A percentile compares a stretch with the other conserved stretches of the same genome.
phyloP scores from a whole-genome alignment of 2,113 vertebrate species.

The Castor canadensis region DNA sequence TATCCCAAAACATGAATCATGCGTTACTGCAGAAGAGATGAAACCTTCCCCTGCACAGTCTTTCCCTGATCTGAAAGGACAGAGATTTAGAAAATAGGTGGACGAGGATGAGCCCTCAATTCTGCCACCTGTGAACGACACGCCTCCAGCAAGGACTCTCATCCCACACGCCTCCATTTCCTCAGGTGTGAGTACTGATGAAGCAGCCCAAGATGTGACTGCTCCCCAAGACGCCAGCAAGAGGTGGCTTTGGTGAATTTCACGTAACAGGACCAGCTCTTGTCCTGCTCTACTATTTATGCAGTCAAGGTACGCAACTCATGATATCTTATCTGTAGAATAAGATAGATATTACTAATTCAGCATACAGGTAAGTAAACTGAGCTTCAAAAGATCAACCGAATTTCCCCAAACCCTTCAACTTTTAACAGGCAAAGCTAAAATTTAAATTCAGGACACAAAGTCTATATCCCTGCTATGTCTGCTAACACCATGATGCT shows the following conservation, averaged over 20 bases:
- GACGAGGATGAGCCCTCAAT: fast-evolving
- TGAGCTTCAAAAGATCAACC: not conserved
- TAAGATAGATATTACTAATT: not conserved
- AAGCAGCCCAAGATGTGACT: too few species aligned
- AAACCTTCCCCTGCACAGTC: fast-evolving
- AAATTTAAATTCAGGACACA: not conserved
- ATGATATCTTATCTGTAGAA: not conserved
- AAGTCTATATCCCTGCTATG: not conserved
- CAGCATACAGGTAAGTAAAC: not conserved
- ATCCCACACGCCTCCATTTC: fast-evolving
- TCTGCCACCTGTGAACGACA: not conserved
- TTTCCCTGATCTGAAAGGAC: too few species aligned
- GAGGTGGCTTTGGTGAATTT: fast-evolving
- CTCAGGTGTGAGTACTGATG: too few species aligned
- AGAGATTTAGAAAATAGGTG: too few species aligned
- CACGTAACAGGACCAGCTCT: fast-evolving
- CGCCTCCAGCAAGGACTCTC: not conserved
- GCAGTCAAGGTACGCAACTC: not conserved
- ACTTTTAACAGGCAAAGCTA: not conserved
- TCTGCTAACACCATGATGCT: not conserved
- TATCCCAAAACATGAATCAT: not conserved
- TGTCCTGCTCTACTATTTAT: too few species aligned
- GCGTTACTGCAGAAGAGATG: not conserved
- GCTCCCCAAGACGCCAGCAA: not conserved
- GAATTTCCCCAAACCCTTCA: not conserved